Evolutionary conservation across 2,888 invertebrate genomes (phyloP), one percentile per base, ranked within the genome.

Genomic region (Phaedon cochleariae): DNA sequence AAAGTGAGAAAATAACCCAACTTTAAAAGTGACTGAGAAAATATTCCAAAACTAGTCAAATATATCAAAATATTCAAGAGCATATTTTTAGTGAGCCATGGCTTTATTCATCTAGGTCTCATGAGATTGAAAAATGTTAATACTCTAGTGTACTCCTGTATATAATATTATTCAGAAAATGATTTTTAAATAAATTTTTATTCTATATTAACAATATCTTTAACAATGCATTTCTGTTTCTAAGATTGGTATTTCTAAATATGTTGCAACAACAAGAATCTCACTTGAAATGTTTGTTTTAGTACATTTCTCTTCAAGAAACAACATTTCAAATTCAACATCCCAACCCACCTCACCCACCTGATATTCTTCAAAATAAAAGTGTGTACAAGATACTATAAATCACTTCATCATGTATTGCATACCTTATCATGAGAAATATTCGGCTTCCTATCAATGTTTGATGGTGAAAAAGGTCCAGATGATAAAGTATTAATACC

Each of bases 391-490:
- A n/a, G n/a, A n/a, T n/a, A n/a, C n/a, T n/a, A 34, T 34, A 34
- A 34, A 34, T 34, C 31, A 41, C 15, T 12, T n/a, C 6, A 41
- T 41, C 41, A 41, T 6, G 46, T 46, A 57, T 29, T 57, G 17
- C 45, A 57, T 9, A 57, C 18, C 26, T 82, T 81, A 52, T 80
- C 77, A 61, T 78, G 78, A 59, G 73, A 72, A 18, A 74, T 68
- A 60, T 80, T 77, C 34, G 74, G 65, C 69, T 80, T 80, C 20
- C 73, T 46, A 48, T 77, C 77, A 18, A 76, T 70, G 72, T 81
- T 81, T 12, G 86, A 86, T 1, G 87, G 87, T 1, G 87, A 87
- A 73, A 87, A 87, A 1, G 87, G 86, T 0, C 86, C 87, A 0
- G 86, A 86, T 65, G 86, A 86, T 15, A 86, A 57, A 6, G 72